Percentiles rank a stretch among this genome's conserved stretches.
Evolutionary conservation across 2,888 invertebrate species (phyloP).

Genomic region (Cacoxenus indagator): DNA sequence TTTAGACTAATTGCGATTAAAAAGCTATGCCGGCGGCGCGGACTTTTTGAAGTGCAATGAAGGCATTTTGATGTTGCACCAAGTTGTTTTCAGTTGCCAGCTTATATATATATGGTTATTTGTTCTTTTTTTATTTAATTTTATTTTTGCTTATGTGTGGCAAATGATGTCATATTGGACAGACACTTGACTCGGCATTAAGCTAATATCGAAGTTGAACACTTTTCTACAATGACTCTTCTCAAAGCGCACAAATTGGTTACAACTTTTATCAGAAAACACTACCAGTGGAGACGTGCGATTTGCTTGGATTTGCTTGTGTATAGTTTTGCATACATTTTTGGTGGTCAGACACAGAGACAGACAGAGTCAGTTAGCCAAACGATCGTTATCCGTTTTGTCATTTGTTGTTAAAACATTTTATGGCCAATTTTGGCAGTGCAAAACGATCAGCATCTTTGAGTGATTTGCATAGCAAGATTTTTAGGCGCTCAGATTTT

Average conservation of each 20-base stretch:
- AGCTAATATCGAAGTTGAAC: slow-evolving; percentile 5
- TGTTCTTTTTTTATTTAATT: too few relatives aligned
- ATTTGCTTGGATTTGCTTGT: neutral
- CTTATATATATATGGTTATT: neutral
- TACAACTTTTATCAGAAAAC: neutral
- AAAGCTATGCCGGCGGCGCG: neutral
- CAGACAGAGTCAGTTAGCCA: neutral
- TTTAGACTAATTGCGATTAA: slow-evolving; percentile 19
- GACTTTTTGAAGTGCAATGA: neutral
- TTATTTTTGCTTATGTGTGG: neutral
- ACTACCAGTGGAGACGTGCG: too few relatives aligned
- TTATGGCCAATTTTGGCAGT: slow-evolving; percentile 19
- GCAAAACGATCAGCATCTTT: slow-evolving; percentile 5
- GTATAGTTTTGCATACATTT: slow-evolving; percentile 2
- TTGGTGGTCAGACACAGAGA: neutral
- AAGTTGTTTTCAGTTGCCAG: neutral
- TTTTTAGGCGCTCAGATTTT: slow-evolving; percentile 4
- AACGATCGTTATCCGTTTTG: slow-evolving; percentile 22
- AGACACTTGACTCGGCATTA: neutral
- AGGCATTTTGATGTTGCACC: slow-evolving; percentile 12
- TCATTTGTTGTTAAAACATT: slow-evolving; percentile 21
- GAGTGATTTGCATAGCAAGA: slow-evolving; percentile 17
- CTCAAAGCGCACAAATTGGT: slow-evolving; percentile 13
- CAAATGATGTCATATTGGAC: slow-evolving; percentile 17
- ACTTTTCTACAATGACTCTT: neutral